Conservation (phyloP, 2,888 invertebrate species). For the Spodoptera picta region DNA sequence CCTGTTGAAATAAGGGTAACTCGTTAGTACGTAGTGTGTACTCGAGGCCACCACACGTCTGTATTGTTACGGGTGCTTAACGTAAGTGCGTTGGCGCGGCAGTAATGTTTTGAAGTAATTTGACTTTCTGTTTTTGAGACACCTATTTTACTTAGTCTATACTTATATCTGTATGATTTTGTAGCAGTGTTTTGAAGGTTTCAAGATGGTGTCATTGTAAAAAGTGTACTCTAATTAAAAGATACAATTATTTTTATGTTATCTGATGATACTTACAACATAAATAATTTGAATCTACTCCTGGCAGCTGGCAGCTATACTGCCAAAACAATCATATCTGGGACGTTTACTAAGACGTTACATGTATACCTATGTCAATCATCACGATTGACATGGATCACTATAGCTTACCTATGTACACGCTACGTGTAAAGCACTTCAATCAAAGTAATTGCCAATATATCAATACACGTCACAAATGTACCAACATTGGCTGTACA, state of each 20-base stretch:
- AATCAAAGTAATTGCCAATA: conserved; percentile 6
- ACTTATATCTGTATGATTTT: conserved; percentile 1
- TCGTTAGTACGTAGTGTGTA: conserved; percentile 74
- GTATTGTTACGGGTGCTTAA: conserved; percentile 59
- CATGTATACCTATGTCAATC: too few species aligned
- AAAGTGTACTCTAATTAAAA: too few species aligned
- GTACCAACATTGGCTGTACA: conserved; percentile 9
- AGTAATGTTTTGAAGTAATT: conserved; percentile 49
- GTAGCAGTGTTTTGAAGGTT: not conserved
- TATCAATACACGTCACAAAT: not conserved
- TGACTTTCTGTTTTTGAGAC: conserved; percentile 38
- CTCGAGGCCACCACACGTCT: conserved; percentile 66
- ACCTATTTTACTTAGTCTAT: conserved; percentile 36
- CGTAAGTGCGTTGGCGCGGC: conserved; percentile 42
- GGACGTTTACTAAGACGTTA: too few species aligned
- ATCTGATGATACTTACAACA: too few species aligned
- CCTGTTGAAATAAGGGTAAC: conserved; percentile 73
- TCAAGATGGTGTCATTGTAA: not conserved
- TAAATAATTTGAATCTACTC: too few species aligned
- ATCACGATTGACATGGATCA: too few species aligned
- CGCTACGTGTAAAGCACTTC: conserved; percentile 2
- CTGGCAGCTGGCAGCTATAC: too few species aligned
- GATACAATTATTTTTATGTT: too few species aligned
- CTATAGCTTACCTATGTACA: conserved; percentile 1
- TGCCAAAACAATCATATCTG: too few species aligned